These are phyloP conservation scores for Brevimyrus niger DNA, from an alignment of 2,113 vertebrate genomes.

Conservation along the genomic window DNA sequence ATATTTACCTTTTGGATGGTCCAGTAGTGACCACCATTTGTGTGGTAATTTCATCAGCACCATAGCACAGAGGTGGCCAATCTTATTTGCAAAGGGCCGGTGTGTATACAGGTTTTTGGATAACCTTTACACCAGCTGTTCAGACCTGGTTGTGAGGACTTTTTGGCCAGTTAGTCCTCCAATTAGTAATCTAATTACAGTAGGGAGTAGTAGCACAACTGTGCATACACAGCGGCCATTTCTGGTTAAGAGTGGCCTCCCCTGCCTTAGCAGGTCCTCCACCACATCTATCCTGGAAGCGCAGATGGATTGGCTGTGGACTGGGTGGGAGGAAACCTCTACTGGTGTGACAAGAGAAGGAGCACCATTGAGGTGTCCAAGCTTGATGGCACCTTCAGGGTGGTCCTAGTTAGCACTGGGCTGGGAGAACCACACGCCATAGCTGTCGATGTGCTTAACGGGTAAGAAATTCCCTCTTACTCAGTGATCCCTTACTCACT, in stretches of 20 bases:
- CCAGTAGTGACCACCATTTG: not conserved
- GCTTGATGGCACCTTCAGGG: constrained; percentile 78
- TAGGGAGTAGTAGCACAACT: too few species aligned
- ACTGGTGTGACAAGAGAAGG: constrained; percentile 90
- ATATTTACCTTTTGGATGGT: not conserved
- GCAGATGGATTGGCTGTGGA: constrained; percentile 88
- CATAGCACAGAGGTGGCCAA: not conserved
- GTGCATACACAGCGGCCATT: not conserved
- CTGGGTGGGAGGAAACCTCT: constrained; percentile 93
- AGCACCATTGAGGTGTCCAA: constrained; percentile 93
- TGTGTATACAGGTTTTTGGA: not conserved
- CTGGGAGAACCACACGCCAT: constrained; percentile 93
- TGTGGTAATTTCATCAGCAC: not conserved
- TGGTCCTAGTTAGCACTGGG: constrained; percentile 92
- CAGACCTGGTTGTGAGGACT: not conserved
- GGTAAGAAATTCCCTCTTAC: not conserved
- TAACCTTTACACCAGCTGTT: not conserved
- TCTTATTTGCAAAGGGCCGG: not conserved
- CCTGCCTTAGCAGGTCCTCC: not conserved
- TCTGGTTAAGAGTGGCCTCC: not conserved
- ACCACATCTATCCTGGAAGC: constrained; percentile 72
- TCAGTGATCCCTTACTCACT: not conserved
- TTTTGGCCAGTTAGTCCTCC: not conserved
- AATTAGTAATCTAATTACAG: too few species aligned
- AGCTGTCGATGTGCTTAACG: constrained; percentile 66